Evolutionary conservation across 2,888 invertebrate genomes (phyloP).

Genomic region (Ectemnius continuus): DNA sequence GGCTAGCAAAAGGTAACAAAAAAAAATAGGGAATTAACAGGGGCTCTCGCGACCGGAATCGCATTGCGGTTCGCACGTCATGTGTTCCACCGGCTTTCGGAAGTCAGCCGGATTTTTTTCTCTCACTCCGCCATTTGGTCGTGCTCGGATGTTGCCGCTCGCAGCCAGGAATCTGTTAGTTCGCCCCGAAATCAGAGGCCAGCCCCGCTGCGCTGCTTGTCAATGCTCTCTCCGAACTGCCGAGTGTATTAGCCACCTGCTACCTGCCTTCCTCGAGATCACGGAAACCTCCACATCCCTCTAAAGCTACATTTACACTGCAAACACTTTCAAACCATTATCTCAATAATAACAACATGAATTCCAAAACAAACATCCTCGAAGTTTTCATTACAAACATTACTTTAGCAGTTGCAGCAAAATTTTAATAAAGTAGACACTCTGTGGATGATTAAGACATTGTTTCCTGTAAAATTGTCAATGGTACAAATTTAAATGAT

Average conservation of each 20-base stretch:
- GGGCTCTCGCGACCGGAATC: slow-evolving; percentile 58
- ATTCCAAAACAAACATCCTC: not conserved
- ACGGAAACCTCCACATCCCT: slow-evolving; percentile 40
- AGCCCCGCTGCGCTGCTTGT: slow-evolving; percentile 41
- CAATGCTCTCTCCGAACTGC: slow-evolving; percentile 58
- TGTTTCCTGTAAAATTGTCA: no score
- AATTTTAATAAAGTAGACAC: not conserved
- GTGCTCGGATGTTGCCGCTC: slow-evolving; percentile 17
- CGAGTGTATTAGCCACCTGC: slow-evolving; percentile 60
- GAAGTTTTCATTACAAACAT: not conserved
- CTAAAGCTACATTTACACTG: slow-evolving; percentile 27
- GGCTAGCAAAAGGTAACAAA: not conserved
- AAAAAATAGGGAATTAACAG: slow-evolving; percentile 21
- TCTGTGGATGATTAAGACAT: no score
- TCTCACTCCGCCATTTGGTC: slow-evolving; percentile 1
- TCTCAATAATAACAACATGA: not conserved
- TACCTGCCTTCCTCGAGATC: slow-evolving; percentile 50
- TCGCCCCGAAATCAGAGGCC: slow-evolving; percentile 59
- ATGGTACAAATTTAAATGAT: not conserved
- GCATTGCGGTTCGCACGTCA: slow-evolving; percentile 70
- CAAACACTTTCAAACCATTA: not conserved
- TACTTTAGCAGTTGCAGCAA: not conserved
- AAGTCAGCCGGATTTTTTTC: slow-evolving; percentile 47
- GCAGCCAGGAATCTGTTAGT: slow-evolving; percentile 59
- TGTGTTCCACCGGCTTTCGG: slow-evolving; percentile 62